These are phyloP conservation scores for Apocrypta bakeri DNA, from an alignment of 1,140 invertebrate species.

Conservation along the genomic window DNA sequence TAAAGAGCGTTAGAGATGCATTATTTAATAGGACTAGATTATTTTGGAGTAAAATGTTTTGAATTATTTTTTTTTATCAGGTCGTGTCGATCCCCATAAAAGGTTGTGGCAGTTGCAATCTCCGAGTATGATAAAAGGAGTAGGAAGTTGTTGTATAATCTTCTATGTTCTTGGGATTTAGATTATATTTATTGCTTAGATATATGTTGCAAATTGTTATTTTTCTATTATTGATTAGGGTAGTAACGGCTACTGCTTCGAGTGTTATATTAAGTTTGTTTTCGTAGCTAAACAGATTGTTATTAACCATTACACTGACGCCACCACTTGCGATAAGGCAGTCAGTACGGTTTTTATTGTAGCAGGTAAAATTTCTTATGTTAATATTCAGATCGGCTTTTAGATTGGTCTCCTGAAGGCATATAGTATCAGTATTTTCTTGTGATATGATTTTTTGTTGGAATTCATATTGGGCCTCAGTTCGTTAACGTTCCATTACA, in stretches of 20 bases:
- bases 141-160: slow-evolving; percentile 59
- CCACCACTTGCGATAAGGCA: slow-evolving; percentile 56
- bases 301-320: slow-evolving; percentile 56
- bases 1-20: background rate
- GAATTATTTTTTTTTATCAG: slow-evolving; percentile 58
- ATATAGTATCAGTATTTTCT: slow-evolving; percentile 45
- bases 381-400: slow-evolving; percentile 44
- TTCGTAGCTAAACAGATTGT: slow-evolving; percentile 52
- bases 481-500: slow-evolving; percentile 53
- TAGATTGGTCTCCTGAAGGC: slow-evolving; percentile 62
- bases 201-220: slow-evolving; percentile 59
- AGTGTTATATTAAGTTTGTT: slow-evolving; percentile 54
- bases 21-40: slow-evolving; percentile 44
- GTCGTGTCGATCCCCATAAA: slow-evolving; percentile 59
- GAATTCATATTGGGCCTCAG: slow-evolving; percentile 31
- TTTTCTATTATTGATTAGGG: slow-evolving; percentile 49
- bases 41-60: slow-evolving; percentile 50
- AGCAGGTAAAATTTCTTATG: slow-evolving; percentile 52
- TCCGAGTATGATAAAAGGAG: slow-evolving; percentile 59
- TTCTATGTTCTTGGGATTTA: slow-evolving; percentile 52
- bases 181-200: slow-evolving; percentile 46
- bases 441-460: slow-evolving; percentile 43
- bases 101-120: slow-evolving; percentile 64
- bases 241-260: slow-evolving; percentile 57
- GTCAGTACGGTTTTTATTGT: slow-evolving; percentile 55